A percentile compares a stretch with the other conserved stretches of the same genome.
These are phyloP conservation scores for Lordiphosa andalusiaca DNA, from an alignment of 2,888 invertebrate genomes.

Conservation along the genomic window DNA sequence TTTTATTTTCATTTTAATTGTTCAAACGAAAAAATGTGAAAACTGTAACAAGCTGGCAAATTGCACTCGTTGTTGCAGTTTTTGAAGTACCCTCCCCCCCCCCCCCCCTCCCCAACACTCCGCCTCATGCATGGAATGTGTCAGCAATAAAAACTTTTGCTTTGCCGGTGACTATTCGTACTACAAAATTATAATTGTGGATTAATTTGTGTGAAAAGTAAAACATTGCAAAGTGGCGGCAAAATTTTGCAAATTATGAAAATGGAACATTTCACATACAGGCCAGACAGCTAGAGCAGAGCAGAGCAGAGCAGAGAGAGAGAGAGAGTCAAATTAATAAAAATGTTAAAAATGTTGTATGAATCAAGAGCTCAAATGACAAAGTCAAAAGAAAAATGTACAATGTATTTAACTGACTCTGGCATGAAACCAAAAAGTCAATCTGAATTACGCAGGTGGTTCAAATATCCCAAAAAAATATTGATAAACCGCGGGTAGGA, in stretches of 20 bases:
- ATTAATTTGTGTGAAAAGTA: constrained; percentile 7
- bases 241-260: constrained; percentile 2
- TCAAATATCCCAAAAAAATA: background rate
- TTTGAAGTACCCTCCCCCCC: constrained; percentile 22
- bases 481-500: too few species aligned
- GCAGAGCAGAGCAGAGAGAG: too few species aligned
- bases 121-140: constrained; percentile 6
- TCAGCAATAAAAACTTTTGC: constrained; percentile 12
- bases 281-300: too few species aligned
- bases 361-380: too few species aligned
- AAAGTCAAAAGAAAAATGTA: too few species aligned
- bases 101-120: background rate
- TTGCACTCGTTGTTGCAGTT: constrained; percentile 30
- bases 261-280: too few species aligned
- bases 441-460: background rate
- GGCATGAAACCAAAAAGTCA: background rate
- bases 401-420: too few species aligned
- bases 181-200: constrained; percentile 14
- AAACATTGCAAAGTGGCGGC: constrained; percentile 2
- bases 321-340: too few species aligned
- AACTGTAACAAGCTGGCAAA: constrained; percentile 38
- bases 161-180: constrained; percentile 4
- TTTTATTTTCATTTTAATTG: constrained; percentile 53
- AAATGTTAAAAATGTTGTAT: too few species aligned
- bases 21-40: constrained; percentile 37